Base-by-base conservation (phyloP, 2,888 invertebrate genomes). In the Dasysyrphus albostriatus region DNA sequence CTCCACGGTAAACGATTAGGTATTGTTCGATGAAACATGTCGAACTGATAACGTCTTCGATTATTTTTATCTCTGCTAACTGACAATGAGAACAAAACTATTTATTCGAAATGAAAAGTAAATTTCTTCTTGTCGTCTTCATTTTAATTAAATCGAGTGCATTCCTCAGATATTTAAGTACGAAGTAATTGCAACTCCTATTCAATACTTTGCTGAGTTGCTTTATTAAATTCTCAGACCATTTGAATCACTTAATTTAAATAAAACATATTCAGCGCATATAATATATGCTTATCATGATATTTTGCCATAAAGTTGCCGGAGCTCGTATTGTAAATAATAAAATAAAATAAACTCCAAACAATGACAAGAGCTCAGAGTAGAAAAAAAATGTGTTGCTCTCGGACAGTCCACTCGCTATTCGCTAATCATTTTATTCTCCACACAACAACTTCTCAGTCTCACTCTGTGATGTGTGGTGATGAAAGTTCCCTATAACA, bases 401-500 rank as follows among this genome's bases (percentile, higher is more conserved):
- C 51, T 74, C 69, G 77, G 42, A 34, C 74, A 67, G 79, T 75
- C 69, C 69, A 19, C 47, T 44, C 10, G 42, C 24, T 8, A 47
- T 16, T 47, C 14, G 47, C 5, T 81, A 76, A 77, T 74, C 56
- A 74, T 82, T 78, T 59, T 67, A 67, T 73, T 77, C 77, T 54
- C 51, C 67, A 72, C 58, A 51, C 37, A 32, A 63, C 54, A 34
- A 39, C 59, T 61, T 67, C 63, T 80, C 58, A 42, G 61, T 67
- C 63, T 76, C 49, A 42, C 34, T 79, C 70, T 76, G 39, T 5
- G 65, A 74, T 67, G 67, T 49, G 47, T 61, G 72, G 72, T 81
- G 85, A 85, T 78, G 63, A 81, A 81, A 78, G 81, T 85, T 74
- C 69, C 70, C 70, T 77, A 74, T 61, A 85, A 81, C 32, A 76